Base-by-base conservation (phyloP, 2,888 invertebrate genomes). In the Balanococcus diminutus region DNA sequence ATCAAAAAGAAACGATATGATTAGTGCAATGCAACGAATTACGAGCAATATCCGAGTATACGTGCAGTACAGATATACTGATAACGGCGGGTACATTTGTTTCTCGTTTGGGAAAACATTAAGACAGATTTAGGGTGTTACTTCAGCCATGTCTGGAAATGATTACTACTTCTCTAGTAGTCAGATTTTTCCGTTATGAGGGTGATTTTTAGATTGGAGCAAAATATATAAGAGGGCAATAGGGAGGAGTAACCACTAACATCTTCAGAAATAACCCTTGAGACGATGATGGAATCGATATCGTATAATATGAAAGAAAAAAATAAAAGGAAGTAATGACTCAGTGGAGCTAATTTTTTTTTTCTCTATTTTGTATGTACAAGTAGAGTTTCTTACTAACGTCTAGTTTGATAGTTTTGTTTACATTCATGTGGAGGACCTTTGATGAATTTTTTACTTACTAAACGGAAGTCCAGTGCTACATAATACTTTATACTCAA, bases 71-170 rank as follows among this genome's bases (percentile, higher is more conserved):
- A 36, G 75, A 22, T 75, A 28, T n/a, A 75, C 14, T 14, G 42
- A n/a, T n/a, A n/a, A n/a, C 14, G 14, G 14, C 14, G 19, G 11
- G 61, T 67, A 67, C 61, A 67, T 11, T 14, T 14, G 6, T n/a
- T 67, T 67, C 61, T 67, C 61, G 61, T 0, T 28, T 14, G 3
- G n/a, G 61, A 28, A 3, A 67, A 75, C 32, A 32, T 75, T 32
- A 75, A 75, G 75, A 67, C 11, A 8, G 19, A 75, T 75, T 9
- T 25, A 28, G 75, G 75, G 75, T 75, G 75, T 75, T 75, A 67
- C 36, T 75, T 75, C 75, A 75, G 75, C 75, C 75, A 75, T 75
- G 32, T 75, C 75, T 75, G 75, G 75, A 75, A 75, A 75, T 75
- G 75, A 75, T 75, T 16, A 75, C 75, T 31, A 32, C 75, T 75